These are phyloP conservation scores for Metridium senile DNA, from an alignment of 92 coral and sea anemone species.

Conservation along the genomic window DNA sequence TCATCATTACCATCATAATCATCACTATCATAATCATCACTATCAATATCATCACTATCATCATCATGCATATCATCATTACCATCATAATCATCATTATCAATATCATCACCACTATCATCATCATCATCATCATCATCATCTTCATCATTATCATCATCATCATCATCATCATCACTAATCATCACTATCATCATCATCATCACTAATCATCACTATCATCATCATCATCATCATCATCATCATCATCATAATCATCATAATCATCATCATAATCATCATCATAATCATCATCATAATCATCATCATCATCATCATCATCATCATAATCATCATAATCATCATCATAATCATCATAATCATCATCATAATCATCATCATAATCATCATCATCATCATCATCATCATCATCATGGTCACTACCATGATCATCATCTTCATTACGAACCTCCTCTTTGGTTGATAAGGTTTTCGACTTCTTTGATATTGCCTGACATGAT, in stretches of 20 bases:
- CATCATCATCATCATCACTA: not conserved
- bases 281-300: not conserved
- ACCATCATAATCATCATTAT: not conserved
- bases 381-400: not conserved
- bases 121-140: not conserved
- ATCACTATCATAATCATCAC: not conserved
- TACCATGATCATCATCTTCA: not conserved
- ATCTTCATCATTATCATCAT: not conserved
- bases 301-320: not conserved
- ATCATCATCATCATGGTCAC: not conserved
- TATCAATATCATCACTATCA: not conserved
- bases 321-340: not conserved
- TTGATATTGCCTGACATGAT: constrained; percentile 13
- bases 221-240: no score
- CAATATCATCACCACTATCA: not conserved
- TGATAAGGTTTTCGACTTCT: not conserved
- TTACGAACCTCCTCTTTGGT: constrained; percentile 12
- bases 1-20: no score
- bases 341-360: not conserved
- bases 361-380: not conserved
- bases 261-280: not conserved
- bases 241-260: no score
- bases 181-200: not conserved
- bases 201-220: no score
- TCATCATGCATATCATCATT: not conserved